phyloP scores from a whole-genome alignment of 2,113 vertebrate genomes.

The Dasyornis broadbenti region DNA sequence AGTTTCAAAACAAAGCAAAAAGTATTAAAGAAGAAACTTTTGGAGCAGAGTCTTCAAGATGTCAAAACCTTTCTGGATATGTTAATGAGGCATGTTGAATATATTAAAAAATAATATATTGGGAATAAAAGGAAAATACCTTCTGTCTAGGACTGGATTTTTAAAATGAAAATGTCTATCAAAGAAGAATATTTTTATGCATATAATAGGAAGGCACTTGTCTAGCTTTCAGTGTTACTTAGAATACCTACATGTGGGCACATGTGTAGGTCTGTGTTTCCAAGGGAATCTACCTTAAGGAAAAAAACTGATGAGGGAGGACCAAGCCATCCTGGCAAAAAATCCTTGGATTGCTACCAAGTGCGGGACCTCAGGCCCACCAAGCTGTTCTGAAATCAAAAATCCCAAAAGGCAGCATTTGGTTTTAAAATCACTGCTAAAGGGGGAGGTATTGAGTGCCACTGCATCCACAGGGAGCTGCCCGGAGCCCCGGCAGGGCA shows the following conservation, averaged over 20 bases:
- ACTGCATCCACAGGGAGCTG: neutral
- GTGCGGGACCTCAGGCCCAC: neutral
- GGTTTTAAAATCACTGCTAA: rapidly evolving
- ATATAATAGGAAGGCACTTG: neutral
- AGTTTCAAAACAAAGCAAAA: neutral
- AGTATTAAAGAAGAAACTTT: neutral
- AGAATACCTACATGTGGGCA: neutral
- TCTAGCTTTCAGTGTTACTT: neutral
- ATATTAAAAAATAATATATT: neutral
- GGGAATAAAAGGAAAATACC: neutral
- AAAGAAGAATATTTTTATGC: neutral
- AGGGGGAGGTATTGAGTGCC: neutral
- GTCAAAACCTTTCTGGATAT: neutral
- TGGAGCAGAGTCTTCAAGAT: neutral
- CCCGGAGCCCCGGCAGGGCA: neutral
- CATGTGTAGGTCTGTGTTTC: neutral
- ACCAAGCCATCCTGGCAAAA: neutral
- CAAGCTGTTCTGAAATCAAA: neutral
- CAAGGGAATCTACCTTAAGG: neutral
- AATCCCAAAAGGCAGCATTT: neutral
- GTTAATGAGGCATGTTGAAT: neutral
- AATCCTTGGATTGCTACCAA: neutral
- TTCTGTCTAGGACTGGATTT: neutral
- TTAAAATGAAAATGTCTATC: neutral
- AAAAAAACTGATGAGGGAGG: neutral